These are phyloP conservation scores for Onychomys leucogaster DNA, from an alignment of 2,797 vertebrate species.

Conservation along the genomic window DNA sequence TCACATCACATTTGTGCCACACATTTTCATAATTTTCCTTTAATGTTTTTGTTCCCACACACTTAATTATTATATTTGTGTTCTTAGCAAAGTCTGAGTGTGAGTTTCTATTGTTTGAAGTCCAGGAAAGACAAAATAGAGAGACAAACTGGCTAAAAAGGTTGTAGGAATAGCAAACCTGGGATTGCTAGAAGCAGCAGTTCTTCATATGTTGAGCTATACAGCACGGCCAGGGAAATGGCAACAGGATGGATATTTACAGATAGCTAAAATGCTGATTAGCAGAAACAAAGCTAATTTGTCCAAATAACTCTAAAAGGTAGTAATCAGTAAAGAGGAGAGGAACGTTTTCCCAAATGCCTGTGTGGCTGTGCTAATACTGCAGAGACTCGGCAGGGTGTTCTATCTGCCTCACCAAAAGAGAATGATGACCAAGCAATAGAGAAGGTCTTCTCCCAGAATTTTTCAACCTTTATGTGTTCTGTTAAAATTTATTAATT, in stretches of 20 bases:
- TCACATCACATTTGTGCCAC: background rate
- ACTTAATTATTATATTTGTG: background rate
- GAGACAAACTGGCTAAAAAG: rapidly evolving
- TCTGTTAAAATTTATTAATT: background rate
- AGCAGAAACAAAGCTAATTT: background rate
- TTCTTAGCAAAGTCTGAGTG: background rate
- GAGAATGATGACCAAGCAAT: too few species aligned
- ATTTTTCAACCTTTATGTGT: too few species aligned
- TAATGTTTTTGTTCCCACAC: too few species aligned
- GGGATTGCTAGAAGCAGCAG: background rate
- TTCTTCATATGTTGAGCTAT: background rate
- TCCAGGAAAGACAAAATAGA: too few species aligned
- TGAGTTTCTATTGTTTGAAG: background rate
- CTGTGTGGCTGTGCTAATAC: background rate
- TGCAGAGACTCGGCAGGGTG: background rate
- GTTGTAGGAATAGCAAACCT: rapidly evolving
- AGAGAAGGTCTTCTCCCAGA: rapidly evolving
- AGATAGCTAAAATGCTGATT: background rate
- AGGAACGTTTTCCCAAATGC: background rate
- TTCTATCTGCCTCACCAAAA: background rate
- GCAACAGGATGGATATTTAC: background rate
- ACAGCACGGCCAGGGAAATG: background rate
- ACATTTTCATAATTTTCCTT: background rate
- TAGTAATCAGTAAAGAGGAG: background rate
- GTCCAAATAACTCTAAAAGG: background rate